These are phyloP conservation scores for Calephelis perditalis DNA, from an alignment of 2,888 invertebrate genomes.

Conservation along the genomic window DNA sequence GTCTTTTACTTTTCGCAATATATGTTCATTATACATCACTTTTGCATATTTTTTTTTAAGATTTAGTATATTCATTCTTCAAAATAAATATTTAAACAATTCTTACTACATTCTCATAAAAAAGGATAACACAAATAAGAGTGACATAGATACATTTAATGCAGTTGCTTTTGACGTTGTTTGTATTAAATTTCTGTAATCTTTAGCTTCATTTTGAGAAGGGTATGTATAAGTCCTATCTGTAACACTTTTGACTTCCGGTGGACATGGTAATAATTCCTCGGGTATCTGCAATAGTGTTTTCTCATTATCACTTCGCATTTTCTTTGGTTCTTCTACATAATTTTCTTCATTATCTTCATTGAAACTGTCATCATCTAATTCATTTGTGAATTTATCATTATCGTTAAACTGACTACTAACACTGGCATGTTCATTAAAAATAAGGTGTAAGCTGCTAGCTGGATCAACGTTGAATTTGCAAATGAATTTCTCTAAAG, in stretches of 20 bases:
- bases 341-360: conserved; percentile 60
- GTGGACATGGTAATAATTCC: conserved; percentile 79
- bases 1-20: too few species aligned
- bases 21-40: too few species aligned
- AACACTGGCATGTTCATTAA: conserved; percentile 59
- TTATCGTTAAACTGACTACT: conserved; percentile 56
- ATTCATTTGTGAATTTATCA: conserved; percentile 56
- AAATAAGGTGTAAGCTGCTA: conserved; percentile 60
- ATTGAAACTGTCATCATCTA: conserved; percentile 61
- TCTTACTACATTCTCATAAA: too few species aligned
- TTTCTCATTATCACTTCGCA: conserved; percentile 59
- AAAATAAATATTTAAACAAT: too few species aligned
- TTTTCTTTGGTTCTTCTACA: conserved; percentile 56
- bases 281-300: conserved; percentile 76
- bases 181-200: conserved; percentile 66
- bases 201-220: conserved; percentile 76
- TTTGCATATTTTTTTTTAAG: too few species aligned
- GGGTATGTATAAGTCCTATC: conserved; percentile 76
- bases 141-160: conserved; percentile 26
- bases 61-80: too few species aligned
- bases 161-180: conserved; percentile 36
- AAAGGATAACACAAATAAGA: conserved; percentile 13
- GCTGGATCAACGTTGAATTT: conserved; percentile 74
- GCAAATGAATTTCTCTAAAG: conserved; percentile 86
- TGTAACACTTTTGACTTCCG: conserved; percentile 79